Evolutionary conservation across 2,888 invertebrate species (phyloP).

Genomic region (Gisinianus flammeolus): DNA sequence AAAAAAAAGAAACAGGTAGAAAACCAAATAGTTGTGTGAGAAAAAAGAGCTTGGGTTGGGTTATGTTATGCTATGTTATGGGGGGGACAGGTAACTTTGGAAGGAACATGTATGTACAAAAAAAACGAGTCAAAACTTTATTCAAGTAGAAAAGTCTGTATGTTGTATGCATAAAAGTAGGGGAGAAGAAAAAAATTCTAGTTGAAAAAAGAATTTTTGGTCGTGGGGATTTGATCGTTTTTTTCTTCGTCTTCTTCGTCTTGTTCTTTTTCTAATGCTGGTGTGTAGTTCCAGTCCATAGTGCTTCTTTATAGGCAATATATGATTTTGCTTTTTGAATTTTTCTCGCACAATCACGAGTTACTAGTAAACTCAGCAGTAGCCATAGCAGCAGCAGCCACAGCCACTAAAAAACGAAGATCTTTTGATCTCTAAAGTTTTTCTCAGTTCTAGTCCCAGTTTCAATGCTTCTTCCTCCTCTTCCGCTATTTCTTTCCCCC

Average conservation of each 20-base stretch:
- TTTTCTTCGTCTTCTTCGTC: background rate
- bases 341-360: background rate
- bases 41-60: background rate
- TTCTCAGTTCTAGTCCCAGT: background rate
- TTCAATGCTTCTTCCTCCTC: background rate
- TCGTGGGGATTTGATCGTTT: conserved; percentile 8
- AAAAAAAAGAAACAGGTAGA: background rate
- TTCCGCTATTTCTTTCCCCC: background rate
- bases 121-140: conserved; percentile 10
- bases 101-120: background rate
- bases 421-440: conserved; percentile 23
- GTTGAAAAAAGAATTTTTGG: background rate
- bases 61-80: too few relatives aligned
- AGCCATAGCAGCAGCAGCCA: background rate
- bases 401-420: background rate
- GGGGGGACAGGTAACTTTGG: conserved; percentile 3
- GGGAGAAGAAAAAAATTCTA: too few relatives aligned
- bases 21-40: too few relatives aligned
- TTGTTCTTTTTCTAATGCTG: background rate
- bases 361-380: background rate
- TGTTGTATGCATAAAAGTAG: too few relatives aligned
- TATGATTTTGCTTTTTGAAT: background rate
- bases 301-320: background rate
- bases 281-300: background rate
- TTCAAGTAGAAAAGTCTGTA: conserved; percentile 11